A percentile compares a stretch with the other conserved stretches of the same genome.
Evolutionary conservation across 2,888 invertebrate genomes (phyloP).

Genomic region (Atherix ibis): DNA sequence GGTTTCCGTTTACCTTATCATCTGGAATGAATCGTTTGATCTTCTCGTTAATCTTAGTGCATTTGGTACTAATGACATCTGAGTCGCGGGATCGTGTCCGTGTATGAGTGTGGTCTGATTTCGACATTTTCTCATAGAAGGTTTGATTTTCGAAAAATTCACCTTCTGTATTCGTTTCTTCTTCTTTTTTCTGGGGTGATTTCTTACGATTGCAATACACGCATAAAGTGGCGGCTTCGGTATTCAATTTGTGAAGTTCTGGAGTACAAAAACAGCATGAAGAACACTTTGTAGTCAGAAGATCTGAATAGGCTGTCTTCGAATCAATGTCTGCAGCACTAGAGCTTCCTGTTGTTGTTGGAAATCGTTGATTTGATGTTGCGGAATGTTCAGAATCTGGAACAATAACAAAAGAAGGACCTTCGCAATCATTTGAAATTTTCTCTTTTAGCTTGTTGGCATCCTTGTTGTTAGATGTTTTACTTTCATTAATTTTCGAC

Average conservation of each 20-base stretch:
- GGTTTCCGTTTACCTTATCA: constrained; percentile 3
- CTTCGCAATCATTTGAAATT: constrained; percentile 4
- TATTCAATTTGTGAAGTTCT: constrained; percentile 8
- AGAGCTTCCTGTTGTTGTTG: constrained; percentile 2
- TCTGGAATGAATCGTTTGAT: constrained; percentile 11
- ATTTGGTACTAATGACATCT: constrained; percentile 13
- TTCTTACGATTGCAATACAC: constrained; percentile 9
- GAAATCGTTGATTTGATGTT: too few relatives aligned
- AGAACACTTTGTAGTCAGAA: neutral
- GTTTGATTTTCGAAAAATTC: constrained; percentile 9
- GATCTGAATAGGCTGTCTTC: neutral
- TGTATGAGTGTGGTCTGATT: constrained; percentile 12
- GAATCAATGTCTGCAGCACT: constrained; percentile 2
- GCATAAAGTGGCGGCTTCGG: constrained; percentile 4
- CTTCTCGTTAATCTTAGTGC: constrained; percentile 13
- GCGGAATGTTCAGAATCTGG: constrained; percentile 5
- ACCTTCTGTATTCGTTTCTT: constrained; percentile 10
- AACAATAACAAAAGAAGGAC: constrained; percentile 7
- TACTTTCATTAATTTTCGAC: neutral
- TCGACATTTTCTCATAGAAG: constrained; percentile 11
- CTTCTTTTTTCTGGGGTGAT: constrained; percentile 8
- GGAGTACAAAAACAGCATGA: constrained; percentile 14
- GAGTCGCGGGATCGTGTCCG: constrained; percentile 12
- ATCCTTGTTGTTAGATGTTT: neutral
- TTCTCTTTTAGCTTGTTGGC: constrained; percentile 1